Evolutionary conservation across 2,797 vertebrate genomes (phyloP).

Genomic region (Orientallactaga sibirica): DNA sequence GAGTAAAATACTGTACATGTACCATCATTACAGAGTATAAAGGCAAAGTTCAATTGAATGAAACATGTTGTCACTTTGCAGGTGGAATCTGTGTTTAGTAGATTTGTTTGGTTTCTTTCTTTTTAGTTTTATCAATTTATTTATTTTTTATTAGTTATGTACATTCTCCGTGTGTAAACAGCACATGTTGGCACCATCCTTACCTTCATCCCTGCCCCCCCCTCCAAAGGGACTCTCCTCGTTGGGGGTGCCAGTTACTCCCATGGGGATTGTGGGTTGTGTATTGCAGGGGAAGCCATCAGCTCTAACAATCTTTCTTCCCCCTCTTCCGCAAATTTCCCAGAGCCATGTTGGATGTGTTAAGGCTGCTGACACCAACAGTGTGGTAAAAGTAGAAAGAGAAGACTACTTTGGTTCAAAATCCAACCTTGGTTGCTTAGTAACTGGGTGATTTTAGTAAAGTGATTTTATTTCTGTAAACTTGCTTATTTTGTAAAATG

Average conservation of each 20-base stretch:
- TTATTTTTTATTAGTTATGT: too few relatives aligned
- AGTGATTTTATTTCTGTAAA: constrained; percentile 29
- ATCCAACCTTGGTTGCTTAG: background rate
- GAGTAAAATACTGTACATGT: background rate
- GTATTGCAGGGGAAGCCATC: too few relatives aligned
- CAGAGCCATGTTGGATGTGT: too few relatives aligned
- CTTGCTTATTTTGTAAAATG: background rate
- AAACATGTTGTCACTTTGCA: background rate
- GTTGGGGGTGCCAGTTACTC: too few relatives aligned
- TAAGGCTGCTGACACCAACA: background rate
- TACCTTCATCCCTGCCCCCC: too few relatives aligned
- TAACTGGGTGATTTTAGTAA: background rate
- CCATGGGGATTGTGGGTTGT: too few relatives aligned
- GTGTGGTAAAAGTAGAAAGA: background rate
- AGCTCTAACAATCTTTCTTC: too few relatives aligned
- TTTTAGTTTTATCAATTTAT: too few relatives aligned
- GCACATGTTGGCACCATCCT: too few relatives aligned
- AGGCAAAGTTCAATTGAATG: constrained; percentile 49
- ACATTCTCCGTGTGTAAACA: too few relatives aligned
- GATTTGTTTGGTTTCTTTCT: background rate
- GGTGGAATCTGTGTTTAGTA: background rate
- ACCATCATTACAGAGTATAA: background rate
- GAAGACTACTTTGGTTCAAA: background rate
- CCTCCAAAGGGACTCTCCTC: too few relatives aligned
- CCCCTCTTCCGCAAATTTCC: too few relatives aligned